Percentiles rank a stretch among this genome's conserved stretches.
phyloP scores from a whole-genome alignment of 2,113 vertebrate genomes.

The Channa argus region DNA sequence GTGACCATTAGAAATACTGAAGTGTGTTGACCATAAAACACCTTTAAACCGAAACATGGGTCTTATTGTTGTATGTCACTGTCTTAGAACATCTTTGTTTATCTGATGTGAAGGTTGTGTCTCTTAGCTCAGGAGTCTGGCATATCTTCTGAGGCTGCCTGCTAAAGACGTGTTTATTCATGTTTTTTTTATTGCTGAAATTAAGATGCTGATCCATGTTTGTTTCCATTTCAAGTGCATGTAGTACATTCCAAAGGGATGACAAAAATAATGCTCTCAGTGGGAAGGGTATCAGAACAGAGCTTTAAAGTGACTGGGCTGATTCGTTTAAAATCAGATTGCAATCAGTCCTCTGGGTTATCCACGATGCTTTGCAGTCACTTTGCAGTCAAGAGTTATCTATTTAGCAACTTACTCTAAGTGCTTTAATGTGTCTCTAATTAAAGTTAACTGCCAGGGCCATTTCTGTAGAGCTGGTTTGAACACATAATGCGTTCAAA shows the following conservation, averaged over 20 bases:
- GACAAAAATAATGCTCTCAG: slow-evolving; percentile 20
- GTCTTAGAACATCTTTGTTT: slow-evolving; percentile 67
- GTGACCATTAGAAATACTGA: slow-evolving; percentile 33
- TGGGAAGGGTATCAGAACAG: slow-evolving; percentile 4
- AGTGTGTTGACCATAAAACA: slow-evolving; percentile 44
- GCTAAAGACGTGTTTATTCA: slow-evolving; percentile 61
- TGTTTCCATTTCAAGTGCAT: slow-evolving; percentile 56
- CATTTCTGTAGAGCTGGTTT: slow-evolving; percentile 64
- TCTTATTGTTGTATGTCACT: slow-evolving; percentile 31
- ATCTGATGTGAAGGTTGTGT: slow-evolving; percentile 38
- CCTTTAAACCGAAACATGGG: slow-evolving; percentile 26
- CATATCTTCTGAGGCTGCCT: slow-evolving; percentile 44
- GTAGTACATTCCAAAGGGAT: slow-evolving; percentile 44
- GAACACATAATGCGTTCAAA: slow-evolving; percentile 72
- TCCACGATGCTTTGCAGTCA: slow-evolving; percentile 43
- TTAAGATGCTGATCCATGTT: slow-evolving; percentile 44
- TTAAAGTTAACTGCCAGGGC: slow-evolving; percentile 75
- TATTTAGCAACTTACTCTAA: slow-evolving; percentile 48
- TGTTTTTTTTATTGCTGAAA: slow-evolving; percentile 47
- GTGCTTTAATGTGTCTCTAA: slow-evolving; percentile 76
- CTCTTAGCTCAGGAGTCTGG: slow-evolving; percentile 44
- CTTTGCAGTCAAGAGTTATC: slow-evolving; percentile 16
- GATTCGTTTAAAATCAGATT: slow-evolving; percentile 15
- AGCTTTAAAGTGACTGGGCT: slow-evolving; percentile 1
- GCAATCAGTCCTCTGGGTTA: slow-evolving; percentile 15